phyloP scores from a whole-genome alignment of 2,888 invertebrate species.

The Julus scandinavius region DNA sequence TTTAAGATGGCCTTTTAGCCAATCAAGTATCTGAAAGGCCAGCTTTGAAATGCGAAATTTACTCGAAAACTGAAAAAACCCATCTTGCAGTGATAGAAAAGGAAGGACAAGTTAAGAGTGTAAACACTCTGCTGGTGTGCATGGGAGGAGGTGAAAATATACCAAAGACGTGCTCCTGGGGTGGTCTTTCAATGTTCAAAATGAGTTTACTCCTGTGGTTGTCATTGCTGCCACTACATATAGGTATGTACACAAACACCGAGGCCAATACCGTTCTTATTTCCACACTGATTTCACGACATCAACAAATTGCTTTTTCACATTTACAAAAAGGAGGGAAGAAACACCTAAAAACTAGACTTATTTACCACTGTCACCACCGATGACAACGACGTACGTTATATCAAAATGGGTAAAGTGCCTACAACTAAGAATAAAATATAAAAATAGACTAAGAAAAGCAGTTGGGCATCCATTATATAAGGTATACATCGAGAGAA shows the following conservation, averaged over 20 bases:
- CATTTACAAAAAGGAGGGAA: not conserved
- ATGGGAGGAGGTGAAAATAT: not conserved
- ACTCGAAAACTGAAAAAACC: not conserved
- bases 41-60: conserved; percentile 39
- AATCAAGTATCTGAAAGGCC: conserved; percentile 22
- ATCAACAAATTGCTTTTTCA: conserved; percentile 34
- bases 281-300: not conserved
- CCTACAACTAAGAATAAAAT: not conserved
- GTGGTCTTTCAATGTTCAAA: not conserved
- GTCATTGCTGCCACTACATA: conserved; percentile 11
- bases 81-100: not conserved
- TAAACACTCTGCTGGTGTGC: not conserved
- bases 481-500: too few species aligned
- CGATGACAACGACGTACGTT: not conserved
- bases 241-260: not conserved
- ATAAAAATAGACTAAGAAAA: not conserved
- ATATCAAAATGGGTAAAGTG: not conserved
- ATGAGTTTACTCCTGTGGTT: not conserved
- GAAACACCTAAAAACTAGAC: not conserved
- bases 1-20: conserved; percentile 8
- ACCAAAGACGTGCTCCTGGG: not conserved
- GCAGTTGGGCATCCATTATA: not conserved
- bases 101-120: not conserved
- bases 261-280: too few species aligned
- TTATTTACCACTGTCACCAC: not conserved